Evolutionary conservation across 2,888 invertebrate species (phyloP).

Genomic region (Pachycephus smyrnensis): DNA sequence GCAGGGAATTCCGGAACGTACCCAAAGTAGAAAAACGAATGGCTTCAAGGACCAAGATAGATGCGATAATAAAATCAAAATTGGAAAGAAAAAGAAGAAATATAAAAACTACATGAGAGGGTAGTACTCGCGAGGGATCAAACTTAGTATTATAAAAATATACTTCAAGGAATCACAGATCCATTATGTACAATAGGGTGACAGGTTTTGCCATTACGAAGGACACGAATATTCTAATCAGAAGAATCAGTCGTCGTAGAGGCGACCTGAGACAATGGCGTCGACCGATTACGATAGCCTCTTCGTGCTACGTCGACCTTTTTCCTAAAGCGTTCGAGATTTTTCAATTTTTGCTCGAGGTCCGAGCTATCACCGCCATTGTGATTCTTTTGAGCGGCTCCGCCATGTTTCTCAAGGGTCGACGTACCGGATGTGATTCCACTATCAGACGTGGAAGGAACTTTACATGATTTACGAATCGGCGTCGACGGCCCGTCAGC

Average conservation of each 20-base stretch:
- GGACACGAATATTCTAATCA: slow-evolving; percentile 38
- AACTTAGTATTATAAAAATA: slow-evolving; percentile 61
- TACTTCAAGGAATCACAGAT: slow-evolving; percentile 59
- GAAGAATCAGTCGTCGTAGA: slow-evolving; percentile 53
- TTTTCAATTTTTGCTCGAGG: slow-evolving; percentile 46
- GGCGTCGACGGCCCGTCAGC: slow-evolving; percentile 37
- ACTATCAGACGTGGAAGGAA: slow-evolving; percentile 58
- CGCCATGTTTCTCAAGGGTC: slow-evolving; percentile 49
- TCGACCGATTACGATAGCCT: slow-evolving; percentile 48
- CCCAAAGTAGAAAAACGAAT: not conserved
- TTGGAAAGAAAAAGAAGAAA: slow-evolving; percentile 23
- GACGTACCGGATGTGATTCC: slow-evolving; percentile 61
- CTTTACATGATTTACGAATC: slow-evolving; percentile 39
- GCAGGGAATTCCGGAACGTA: not conserved
- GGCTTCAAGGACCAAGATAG: not conserved
- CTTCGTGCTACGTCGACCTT: slow-evolving; percentile 55
- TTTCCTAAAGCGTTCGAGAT: slow-evolving; percentile 53
- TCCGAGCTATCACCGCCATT: slow-evolving; percentile 52
- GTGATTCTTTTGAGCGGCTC: slow-evolving; percentile 26
- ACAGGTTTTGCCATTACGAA: not conserved
- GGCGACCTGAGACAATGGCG: slow-evolving; percentile 33
- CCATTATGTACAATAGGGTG: slow-evolving; percentile 54
- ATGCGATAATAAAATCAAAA: slow-evolving; percentile 19
- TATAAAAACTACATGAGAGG: slow-evolving; percentile 26
- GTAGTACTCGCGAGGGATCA: slow-evolving; percentile 26